These are phyloP conservation scores for Machimus atricapillus DNA, from an alignment of 2,888 invertebrate species.

Conservation along the genomic window DNA sequence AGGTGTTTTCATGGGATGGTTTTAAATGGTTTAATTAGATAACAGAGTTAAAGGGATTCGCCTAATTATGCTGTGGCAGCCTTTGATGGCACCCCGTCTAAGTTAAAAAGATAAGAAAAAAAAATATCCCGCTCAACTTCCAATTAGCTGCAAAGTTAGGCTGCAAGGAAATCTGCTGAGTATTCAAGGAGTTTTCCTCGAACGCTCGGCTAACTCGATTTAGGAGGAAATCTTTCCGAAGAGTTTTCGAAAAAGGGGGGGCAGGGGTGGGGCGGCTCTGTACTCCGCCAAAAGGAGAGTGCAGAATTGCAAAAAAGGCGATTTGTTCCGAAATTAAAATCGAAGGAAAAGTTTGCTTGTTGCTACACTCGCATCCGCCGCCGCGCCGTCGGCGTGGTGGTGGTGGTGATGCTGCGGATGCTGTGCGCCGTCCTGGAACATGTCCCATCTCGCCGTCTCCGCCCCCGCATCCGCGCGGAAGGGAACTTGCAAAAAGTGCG, in stretches of 20 bases:
- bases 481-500: background rate
- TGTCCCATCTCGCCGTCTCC: background rate
- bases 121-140: background rate
- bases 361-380: background rate
- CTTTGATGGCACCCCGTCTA: background rate
- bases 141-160: background rate
- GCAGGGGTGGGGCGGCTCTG: too few species aligned
- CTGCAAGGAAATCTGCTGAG: background rate
- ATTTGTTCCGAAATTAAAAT: background rate
- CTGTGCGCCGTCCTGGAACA: background rate
- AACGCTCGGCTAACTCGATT: background rate
- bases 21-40: background rate
- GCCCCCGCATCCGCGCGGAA: background rate
- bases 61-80: background rate
- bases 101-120: background rate
- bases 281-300: background rate
- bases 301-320: background rate
- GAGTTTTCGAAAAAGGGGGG: background rate
- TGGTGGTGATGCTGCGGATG: background rate
- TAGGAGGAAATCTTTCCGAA: background rate
- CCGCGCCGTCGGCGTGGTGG: too few species aligned
- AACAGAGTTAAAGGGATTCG: background rate
- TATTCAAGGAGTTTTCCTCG: background rate
- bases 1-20: background rate
- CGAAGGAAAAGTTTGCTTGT: background rate